Evolutionary conservation across 2,113 vertebrate species (phyloP), one percentile per base, ranked within the genome.

Genomic region (Calonectris borealis): DNA sequence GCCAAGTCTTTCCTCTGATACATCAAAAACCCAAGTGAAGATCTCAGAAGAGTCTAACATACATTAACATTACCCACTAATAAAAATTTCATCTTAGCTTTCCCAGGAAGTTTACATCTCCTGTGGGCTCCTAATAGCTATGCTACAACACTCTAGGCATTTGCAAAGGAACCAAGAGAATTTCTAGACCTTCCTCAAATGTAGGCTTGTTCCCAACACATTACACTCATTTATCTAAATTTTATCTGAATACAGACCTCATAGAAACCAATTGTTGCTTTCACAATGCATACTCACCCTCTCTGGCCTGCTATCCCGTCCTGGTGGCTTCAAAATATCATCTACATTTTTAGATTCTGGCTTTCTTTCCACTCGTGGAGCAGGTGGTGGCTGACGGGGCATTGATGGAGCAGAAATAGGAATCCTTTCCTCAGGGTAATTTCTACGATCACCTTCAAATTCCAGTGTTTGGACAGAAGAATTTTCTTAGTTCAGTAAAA

Each of bases 291-390:
- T 44, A 98, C 97, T 93, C 97, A 99, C 99, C 97, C 99, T 98
- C 79, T 99, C 99, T 71, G 99, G 99, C 22, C 99, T 98, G 94
- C 98, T 98, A 25, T 97, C 98, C 86, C 99, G 98, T 79, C 99
- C 99, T 15, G 99, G 99, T 22, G 98, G 98, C 96, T 99, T 99
- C 95, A 99, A 98, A 95, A 99, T 98, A 94, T 99, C 99, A 68
- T 99, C 99, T 42, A 99, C 99, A 72, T 99, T 99, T 97, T 99
- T 99, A 65, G 98, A 99, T 93, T 99, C 99, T 29, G 99, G 99
- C 95, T 99, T 99, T 94, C 98, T 99, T 97, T 99, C 99, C 18
- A 99, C 97, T 51, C 98, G 98, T 51, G 98, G 98, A 26, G 98
- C 97, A 95, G 98, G 97, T 84, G 98, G 97, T 40, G 99, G 98